Evolutionary conservation across 2,113 vertebrate genomes (phyloP).

Genomic region (Prinia subflava): DNA sequence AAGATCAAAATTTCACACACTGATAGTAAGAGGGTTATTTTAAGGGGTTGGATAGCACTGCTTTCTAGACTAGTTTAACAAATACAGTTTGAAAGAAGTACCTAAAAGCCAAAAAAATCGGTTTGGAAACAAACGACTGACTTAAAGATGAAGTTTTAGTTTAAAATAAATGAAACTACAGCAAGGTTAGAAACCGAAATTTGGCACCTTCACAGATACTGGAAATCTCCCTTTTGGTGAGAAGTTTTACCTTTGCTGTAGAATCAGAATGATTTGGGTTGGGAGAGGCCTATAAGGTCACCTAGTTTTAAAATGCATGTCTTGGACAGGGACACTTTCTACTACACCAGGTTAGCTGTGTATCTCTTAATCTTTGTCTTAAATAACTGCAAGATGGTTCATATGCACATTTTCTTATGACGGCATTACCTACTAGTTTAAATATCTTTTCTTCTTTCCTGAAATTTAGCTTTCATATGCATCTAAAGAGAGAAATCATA

Average conservation of each 20-base stretch:
- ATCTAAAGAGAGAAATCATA: background rate
- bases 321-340: fast-evolving
- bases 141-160: background rate
- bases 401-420: background rate
- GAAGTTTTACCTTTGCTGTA: background rate
- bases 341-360: background rate
- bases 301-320: background rate
- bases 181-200: background rate
- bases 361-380: background rate
- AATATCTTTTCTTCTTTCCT: background rate
- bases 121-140: background rate
- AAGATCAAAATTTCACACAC: background rate
- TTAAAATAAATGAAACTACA: background rate
- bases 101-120: background rate
- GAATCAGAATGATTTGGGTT: background rate
- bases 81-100: background rate
- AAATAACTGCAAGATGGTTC: background rate
- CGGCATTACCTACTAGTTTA: background rate
- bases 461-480: background rate
- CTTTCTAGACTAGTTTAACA: background rate
- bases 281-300: no score
- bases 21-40: background rate
- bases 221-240: background rate
- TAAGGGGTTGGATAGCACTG: background rate
- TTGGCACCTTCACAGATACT: background rate